phyloP scores from a whole-genome alignment of 2,797 vertebrate genomes.

The Coreius guichenoti region DNA sequence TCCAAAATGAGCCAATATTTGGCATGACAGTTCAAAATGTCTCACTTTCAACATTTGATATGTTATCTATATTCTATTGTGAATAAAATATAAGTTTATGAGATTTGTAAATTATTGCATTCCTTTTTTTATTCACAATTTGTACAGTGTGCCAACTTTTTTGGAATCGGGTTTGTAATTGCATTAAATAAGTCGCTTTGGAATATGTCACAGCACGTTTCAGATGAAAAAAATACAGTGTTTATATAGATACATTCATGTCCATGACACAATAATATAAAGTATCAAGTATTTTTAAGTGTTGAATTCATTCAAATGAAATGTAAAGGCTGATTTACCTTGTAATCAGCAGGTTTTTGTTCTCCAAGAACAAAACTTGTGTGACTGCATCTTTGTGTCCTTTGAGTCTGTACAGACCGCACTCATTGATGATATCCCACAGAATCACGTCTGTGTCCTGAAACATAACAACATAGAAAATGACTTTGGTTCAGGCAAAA shows the following conservation, averaged over 20 bases:
- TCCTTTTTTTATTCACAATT: too few species aligned
- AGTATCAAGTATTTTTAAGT: not conserved
- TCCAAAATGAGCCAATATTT: too few species aligned
- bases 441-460: constrained; percentile 96
- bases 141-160: too few species aligned
- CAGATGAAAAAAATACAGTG: not conserved
- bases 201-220: not conserved
- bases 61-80: too few species aligned
- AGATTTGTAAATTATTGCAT: too few species aligned
- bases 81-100: too few species aligned
- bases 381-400: constrained; percentile 95
- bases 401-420: constrained; percentile 90
- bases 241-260: not conserved
- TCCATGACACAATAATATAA: not conserved
- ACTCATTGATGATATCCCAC: constrained; percentile 98
- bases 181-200: not conserved
- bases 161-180: too few species aligned
- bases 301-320: not conserved
- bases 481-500: not conserved
- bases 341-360: constrained; percentile 90
- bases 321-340: constrained; percentile 77
- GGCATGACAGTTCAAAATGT: too few species aligned
- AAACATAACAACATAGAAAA: not conserved
- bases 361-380: constrained; percentile 86
- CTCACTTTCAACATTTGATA: too few species aligned